Percentiles rank a stretch among this genome's conserved stretches.
These are phyloP conservation scores for Anastatus disparis DNA, from an alignment of 1,140 invertebrate species.

Conservation along the genomic window DNA sequence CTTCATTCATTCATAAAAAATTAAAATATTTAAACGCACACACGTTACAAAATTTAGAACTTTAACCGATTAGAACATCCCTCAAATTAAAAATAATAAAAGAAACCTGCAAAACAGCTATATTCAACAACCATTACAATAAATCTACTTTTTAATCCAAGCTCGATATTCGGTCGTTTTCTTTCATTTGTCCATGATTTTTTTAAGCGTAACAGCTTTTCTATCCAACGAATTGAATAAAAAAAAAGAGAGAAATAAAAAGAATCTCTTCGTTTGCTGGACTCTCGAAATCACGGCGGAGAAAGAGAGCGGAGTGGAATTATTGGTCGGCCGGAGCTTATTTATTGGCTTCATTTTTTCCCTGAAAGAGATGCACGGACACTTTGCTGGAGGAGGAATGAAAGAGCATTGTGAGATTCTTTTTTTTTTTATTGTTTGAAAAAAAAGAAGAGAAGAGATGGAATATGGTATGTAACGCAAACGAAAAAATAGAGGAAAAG, in stretches of 20 bases:
- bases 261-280: constrained; percentile 54
- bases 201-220: constrained; percentile 26
- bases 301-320: constrained; percentile 61
- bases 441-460: background rate
- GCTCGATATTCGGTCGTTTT: constrained; percentile 38
- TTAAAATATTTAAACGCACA: too few species aligned
- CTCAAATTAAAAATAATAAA: too few species aligned
- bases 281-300: too few species aligned
- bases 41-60: too few species aligned
- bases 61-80: too few species aligned
- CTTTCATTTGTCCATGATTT: constrained; percentile 42
- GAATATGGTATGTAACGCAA: background rate
- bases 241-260: too few species aligned
- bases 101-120: too few species aligned
- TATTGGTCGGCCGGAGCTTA: constrained; percentile 62
- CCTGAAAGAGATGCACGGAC: background rate
- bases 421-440: background rate
- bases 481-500: background rate
- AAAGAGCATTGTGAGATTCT: background rate
- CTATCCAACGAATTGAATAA: constrained; percentile 44
- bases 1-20: too few species aligned
- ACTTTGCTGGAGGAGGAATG: constrained; percentile 8
- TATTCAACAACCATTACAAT: constrained; percentile 37
- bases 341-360: constrained; percentile 65
- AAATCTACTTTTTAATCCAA: constrained; percentile 35